These are phyloP conservation scores for Jaculus jaculus DNA, from an alignment of 2,113 vertebrate genomes.

Conservation along the genomic window DNA sequence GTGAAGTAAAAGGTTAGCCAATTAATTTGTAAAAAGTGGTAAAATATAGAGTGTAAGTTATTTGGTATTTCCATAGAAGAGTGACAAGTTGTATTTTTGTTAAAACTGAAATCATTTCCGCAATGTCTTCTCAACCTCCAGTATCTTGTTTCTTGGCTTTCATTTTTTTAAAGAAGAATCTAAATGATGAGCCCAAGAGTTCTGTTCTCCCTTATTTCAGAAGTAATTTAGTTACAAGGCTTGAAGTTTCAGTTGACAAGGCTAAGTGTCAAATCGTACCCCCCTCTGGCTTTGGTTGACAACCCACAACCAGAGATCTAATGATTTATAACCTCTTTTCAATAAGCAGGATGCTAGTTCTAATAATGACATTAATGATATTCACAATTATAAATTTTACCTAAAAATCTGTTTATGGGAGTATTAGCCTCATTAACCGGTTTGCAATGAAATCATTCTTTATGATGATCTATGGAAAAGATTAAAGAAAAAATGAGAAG, in stretches of 20 bases:
- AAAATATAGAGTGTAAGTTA: neutral
- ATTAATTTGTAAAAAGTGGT: neutral
- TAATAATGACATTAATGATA: slow-evolving; percentile 61
- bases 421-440: slow-evolving; percentile 25
- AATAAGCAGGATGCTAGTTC: slow-evolving; percentile 67
- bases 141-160: slow-evolving; percentile 29
- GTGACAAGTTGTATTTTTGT: slow-evolving; percentile 69
- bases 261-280: neutral
- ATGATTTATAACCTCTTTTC: slow-evolving; percentile 52
- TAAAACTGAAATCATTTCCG: slow-evolving; percentile 74
- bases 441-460: neutral
- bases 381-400: slow-evolving; percentile 24
- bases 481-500: slow-evolving; percentile 19
- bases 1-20: neutral
- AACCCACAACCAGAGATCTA: slow-evolving; percentile 45
- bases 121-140: slow-evolving; percentile 62
- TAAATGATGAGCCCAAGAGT: neutral
- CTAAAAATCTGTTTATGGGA: slow-evolving; percentile 13
- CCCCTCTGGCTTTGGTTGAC: neutral
- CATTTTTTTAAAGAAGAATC: slow-evolving; percentile 20
- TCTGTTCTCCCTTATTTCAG: slow-evolving; percentile 48
- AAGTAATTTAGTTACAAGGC: slow-evolving; percentile 56
- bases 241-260: neutral
- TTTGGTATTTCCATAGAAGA: neutral
- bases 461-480: slow-evolving; percentile 27